A percentile compares a stretch with the other conserved stretches of the same genome.
Conservation (phyloP, 2,797 vertebrate species). For the Falco rusticolus region DNA sequence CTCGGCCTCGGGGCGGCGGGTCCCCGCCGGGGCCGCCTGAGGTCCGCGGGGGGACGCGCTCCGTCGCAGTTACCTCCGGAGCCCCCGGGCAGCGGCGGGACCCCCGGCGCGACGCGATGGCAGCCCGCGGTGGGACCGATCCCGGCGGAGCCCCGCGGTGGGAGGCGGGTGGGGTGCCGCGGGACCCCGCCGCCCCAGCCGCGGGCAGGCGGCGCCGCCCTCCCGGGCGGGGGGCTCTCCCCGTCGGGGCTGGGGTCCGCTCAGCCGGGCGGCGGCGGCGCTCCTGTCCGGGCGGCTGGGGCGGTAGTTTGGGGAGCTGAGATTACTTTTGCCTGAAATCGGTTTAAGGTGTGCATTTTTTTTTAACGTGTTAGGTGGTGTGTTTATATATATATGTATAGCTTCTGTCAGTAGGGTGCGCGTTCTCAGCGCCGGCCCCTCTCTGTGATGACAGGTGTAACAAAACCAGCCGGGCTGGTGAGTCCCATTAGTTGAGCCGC, state of each 20-base stretch:
- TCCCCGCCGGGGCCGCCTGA: not conserved
- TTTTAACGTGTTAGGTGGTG: not conserved
- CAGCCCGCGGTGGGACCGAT: not conserved
- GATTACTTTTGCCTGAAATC: not conserved
- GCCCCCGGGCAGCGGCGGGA: not conserved
- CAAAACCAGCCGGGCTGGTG: slow-evolving; percentile 1
- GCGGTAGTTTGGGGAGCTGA: not conserved
- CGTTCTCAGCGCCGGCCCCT: slow-evolving; percentile 9
- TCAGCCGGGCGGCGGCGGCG: not conserved
- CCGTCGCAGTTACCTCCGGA: not conserved
- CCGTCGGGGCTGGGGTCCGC: not conserved
- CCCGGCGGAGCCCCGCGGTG: not conserved
- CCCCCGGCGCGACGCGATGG: not conserved
- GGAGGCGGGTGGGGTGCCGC: slow-evolving; percentile 8
- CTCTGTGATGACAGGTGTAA: slow-evolving; percentile 57
- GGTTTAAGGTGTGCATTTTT: not conserved
- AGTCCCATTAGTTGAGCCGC: not conserved
- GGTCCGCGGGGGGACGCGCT: not conserved
- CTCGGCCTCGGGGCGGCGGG: not conserved
- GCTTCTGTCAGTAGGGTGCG: slow-evolving; percentile 3
- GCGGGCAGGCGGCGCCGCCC: not conserved
- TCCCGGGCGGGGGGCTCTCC: not conserved
- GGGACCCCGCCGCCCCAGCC: not conserved
- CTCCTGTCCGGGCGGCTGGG: not conserved
- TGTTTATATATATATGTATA: not conserved